Conservation (phyloP, 2,797 vertebrate species). For the Chiroxiphia lanceolata region DNA sequence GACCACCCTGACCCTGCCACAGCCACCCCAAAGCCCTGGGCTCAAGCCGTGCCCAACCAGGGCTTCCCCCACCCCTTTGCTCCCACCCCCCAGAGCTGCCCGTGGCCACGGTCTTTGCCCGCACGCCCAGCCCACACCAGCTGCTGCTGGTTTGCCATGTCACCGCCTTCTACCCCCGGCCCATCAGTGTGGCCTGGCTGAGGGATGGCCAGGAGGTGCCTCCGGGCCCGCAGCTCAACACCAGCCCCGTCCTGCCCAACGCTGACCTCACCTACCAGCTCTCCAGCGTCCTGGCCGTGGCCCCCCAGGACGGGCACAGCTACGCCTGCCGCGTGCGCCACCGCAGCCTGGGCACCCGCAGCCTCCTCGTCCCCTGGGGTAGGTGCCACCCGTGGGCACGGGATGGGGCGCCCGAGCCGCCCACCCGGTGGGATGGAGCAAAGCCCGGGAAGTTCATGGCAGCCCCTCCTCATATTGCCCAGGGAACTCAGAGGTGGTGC, state of each 20-base stretch:
- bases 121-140: not conserved
- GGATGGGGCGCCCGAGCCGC: not conserved
- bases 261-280: slow-evolving; percentile 23
- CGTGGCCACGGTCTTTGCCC: not conserved
- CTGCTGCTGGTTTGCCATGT: not conserved
- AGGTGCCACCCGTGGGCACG: not conserved
- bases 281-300: not conserved
- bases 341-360: not conserved
- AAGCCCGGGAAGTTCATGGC: not conserved
- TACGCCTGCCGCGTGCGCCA: not conserved
- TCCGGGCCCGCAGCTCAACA: not conserved
- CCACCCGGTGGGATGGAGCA: not conserved
- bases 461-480: not conserved
- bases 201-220: not conserved
- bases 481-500: not conserved
- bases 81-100: not conserved
- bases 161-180: not conserved
- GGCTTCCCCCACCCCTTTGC: not conserved
- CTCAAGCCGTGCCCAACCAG: rapidly evolving
- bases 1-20: not conserved
- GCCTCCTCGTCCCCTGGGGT: slow-evolving; percentile 25
- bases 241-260: not conserved
- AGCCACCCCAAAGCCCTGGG: not conserved
- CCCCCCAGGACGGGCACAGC: not conserved
- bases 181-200: slow-evolving; percentile 8